Percentiles rank a stretch among this genome's conserved stretches.
Conservation (phyloP, 2,888 invertebrate genomes). For the Drymonia ruficornis region DNA sequence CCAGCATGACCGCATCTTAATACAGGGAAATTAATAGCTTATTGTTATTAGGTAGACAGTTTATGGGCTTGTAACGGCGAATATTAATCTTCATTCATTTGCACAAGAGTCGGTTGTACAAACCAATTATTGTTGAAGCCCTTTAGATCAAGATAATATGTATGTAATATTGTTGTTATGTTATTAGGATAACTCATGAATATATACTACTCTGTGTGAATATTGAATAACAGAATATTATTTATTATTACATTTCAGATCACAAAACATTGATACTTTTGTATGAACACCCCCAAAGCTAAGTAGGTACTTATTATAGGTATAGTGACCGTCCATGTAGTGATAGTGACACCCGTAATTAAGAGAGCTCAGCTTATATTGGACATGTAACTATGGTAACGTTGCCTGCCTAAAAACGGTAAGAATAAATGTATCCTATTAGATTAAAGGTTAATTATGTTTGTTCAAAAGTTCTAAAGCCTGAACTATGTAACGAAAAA, state of each 20-base stretch:
- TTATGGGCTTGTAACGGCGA: slow-evolving; percentile 1
- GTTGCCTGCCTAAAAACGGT: too few species aligned
- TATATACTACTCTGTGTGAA: background rate
- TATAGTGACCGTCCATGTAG: too few species aligned
- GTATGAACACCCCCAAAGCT: too few species aligned
- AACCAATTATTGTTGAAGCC: slow-evolving; percentile 1
- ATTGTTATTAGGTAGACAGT: slow-evolving; percentile 4
- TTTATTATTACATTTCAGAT: too few species aligned
- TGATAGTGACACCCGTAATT: too few species aligned
- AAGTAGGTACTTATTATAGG: too few species aligned
- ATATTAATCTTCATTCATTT: slow-evolving; percentile 1
- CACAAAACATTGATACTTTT: too few species aligned
- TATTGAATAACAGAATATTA: background rate
- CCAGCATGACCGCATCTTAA: background rate
- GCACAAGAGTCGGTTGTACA: slow-evolving; percentile 1
- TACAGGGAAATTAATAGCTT: slow-evolving; percentile 1
- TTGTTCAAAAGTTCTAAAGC: too few species aligned
- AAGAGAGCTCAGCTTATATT: too few species aligned
- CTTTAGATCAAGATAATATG: slow-evolving; percentile 1
- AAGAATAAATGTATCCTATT: too few species aligned
- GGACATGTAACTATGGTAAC: too few species aligned
- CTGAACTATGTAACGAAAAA: background rate
- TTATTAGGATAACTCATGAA: slow-evolving; percentile 1
- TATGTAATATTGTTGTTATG: background rate
- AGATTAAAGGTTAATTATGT: too few species aligned